phyloP scores from a whole-genome alignment of 2,797 vertebrate genomes.

The Typhlichthys subterraneus region DNA sequence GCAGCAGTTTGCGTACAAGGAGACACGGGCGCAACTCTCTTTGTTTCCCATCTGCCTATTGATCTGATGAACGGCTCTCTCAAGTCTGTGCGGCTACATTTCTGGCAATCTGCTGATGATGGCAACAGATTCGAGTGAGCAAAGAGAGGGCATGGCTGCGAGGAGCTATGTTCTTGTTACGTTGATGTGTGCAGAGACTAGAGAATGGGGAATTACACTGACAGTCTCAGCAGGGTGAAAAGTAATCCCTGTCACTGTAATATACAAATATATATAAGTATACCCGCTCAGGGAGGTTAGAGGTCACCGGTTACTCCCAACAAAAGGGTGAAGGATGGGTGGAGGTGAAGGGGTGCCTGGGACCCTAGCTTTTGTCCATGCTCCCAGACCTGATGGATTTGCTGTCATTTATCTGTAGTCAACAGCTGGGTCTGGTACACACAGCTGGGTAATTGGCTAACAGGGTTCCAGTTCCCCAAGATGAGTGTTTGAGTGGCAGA shows the following conservation, averaged over 20 bases:
- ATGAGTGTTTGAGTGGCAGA: slow-evolving; percentile 57
- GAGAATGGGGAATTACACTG: neutral
- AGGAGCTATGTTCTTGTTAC: slow-evolving; percentile 14
- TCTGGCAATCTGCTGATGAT: slow-evolving; percentile 37
- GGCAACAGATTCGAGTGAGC: slow-evolving; percentile 37
- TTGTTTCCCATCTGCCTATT: slow-evolving; percentile 43
- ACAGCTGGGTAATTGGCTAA: slow-evolving; percentile 71
- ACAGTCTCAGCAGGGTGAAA: slow-evolving; percentile 13
- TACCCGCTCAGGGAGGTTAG: slow-evolving; percentile 5
- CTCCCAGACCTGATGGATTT: slow-evolving; percentile 56
- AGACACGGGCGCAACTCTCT: slow-evolving; percentile 45
- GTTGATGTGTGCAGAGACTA: slow-evolving; percentile 1
- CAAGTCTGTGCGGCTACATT: slow-evolving; percentile 24
- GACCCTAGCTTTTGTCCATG: slow-evolving; percentile 32
- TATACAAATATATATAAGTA: slow-evolving; percentile 12
- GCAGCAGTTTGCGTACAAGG: slow-evolving; percentile 29
- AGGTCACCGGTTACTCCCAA: slow-evolving; percentile 41
- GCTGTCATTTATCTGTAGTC: slow-evolving; percentile 56
- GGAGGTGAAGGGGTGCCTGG: slow-evolving; percentile 15
- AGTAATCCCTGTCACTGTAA: slow-evolving; percentile 22
- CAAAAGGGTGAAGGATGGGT: slow-evolving; percentile 22
- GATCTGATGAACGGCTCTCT: slow-evolving; percentile 22
- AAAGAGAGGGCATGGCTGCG: slow-evolving; percentile 13
- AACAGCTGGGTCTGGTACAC: slow-evolving; percentile 55
- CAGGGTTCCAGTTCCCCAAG: slow-evolving; percentile 50